phyloP scores from a whole-genome alignment of 2,113 vertebrate species.

The Probosciger aterrimus region DNA sequence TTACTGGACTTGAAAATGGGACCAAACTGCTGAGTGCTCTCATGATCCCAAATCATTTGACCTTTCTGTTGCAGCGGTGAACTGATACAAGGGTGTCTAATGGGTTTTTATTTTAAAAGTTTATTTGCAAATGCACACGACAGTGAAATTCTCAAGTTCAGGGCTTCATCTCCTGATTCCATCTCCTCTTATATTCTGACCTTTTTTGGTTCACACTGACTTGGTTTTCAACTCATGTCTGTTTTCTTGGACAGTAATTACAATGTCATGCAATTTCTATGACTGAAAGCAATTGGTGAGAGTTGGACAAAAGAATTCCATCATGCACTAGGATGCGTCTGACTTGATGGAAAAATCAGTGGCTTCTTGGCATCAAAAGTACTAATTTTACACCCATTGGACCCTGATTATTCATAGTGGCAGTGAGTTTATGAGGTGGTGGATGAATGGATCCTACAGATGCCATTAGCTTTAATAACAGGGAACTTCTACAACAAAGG shows the following conservation, averaged over 20 bases:
- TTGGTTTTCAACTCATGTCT: background rate
- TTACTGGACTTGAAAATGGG: background rate
- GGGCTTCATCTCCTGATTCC: background rate
- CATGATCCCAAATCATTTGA: background rate
- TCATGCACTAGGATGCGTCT: background rate
- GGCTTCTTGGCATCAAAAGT: conserved; percentile 1
- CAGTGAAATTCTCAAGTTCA: background rate
- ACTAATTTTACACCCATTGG: conserved; percentile 2
- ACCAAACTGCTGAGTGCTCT: background rate
- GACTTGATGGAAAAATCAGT: background rate
- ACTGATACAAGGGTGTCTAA: rapidly evolving
- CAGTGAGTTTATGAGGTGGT: background rate
- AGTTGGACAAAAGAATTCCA: background rate
- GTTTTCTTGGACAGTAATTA: background rate
- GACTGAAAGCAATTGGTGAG: background rate
- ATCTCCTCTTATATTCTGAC: background rate
- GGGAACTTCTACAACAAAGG: background rate
- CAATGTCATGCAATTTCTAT: background rate
- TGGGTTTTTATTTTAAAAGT: background rate
- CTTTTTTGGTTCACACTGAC: background rate
- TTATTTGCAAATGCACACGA: background rate
- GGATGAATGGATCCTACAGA: conserved; percentile 20
- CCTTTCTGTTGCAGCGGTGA: background rate
- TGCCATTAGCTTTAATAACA: conserved; percentile 23
- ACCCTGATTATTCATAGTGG: conserved; percentile 27